phyloP scores from a whole-genome alignment of 2,113 vertebrate genomes.

The Circaetus cinerascens region DNA sequence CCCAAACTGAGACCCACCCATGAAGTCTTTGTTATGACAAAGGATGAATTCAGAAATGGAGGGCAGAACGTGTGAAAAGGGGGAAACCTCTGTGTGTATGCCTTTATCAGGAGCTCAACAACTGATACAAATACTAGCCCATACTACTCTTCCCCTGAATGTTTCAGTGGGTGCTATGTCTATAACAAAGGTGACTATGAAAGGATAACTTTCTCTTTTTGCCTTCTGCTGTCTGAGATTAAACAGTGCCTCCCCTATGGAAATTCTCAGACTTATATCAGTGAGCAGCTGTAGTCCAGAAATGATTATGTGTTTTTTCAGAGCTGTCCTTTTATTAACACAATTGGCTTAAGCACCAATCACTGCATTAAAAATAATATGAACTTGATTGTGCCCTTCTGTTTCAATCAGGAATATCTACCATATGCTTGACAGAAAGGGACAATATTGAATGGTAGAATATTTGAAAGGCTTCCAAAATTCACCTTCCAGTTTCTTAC shows the following conservation, averaged over 20 bases:
- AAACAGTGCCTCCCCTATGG: neutral
- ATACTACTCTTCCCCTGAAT: neutral
- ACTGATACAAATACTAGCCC: neutral
- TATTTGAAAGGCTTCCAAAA: slow-evolving; percentile 26
- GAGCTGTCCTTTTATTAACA: neutral
- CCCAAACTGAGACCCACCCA: neutral
- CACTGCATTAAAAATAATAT: neutral
- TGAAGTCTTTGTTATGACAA: neutral
- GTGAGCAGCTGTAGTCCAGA: neutral
- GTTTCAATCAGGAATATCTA: neutral
- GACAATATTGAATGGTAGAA: neutral
- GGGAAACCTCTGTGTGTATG: neutral
- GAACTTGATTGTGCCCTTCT: slow-evolving; percentile 24
- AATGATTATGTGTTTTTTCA: neutral
- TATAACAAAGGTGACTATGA: neutral
- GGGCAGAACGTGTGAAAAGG: neutral
- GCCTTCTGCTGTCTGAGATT: neutral
- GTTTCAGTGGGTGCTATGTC: neutral
- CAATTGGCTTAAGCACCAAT: neutral
- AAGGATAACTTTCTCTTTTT: neutral
- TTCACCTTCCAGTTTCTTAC: neutral
- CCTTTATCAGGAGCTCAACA: neutral
- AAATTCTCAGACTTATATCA: neutral
- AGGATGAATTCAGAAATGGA: neutral
- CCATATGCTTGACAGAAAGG: slow-evolving; percentile 2